Evolutionary conservation across 2,888 invertebrate genomes (phyloP), one percentile per base, ranked within the genome.

Genomic region (Balanococcus diminutus): DNA sequence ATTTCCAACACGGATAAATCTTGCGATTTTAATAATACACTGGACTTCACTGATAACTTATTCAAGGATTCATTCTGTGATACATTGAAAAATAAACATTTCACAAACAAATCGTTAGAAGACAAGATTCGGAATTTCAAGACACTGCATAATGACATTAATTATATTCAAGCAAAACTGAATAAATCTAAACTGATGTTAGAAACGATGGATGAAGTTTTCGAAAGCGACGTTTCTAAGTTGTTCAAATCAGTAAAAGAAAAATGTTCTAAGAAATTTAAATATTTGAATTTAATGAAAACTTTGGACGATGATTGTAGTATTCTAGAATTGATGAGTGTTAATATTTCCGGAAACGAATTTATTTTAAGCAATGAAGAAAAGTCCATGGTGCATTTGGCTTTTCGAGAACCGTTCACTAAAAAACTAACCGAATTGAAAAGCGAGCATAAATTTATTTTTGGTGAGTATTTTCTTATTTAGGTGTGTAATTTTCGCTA

Each of bases 121-220:
- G 75, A 83, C 11, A 61, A 83, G 19, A 83, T 83, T 32, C 56
- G 36, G 14, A 31, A 19, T 19, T 83, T 31, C 19, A 51, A 61
- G 14, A 22, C 19, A 22, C 36, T 83, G 25, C 36, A 61, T 9
- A 31, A 36, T n/a, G 83, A 83, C 14, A n/a, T 61, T 0, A 83
- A 61, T 61, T 31, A 36, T 22, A 61, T 31, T 8, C 51, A 36
- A 83, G n/a, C 25, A 2, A 83, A 61, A 61, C 56, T 22, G 16
- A 83, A 32, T 61, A 51, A 61, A 61, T 56, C 61, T 16, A n/a
- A 36, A 32, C 22, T 83, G 1, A 51, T 83, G 51, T 19, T 83
- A 36, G 61, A 61, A 51, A 22, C 36, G 14, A 83, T 83, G 61
- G 61, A 83, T 19, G 56, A 83, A 16, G 32, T 83, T 36, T 83